Evolutionary conservation across 2,888 invertebrate species (phyloP), one percentile per base, ranked within the genome.

Genomic region (Drosophila recens): DNA sequence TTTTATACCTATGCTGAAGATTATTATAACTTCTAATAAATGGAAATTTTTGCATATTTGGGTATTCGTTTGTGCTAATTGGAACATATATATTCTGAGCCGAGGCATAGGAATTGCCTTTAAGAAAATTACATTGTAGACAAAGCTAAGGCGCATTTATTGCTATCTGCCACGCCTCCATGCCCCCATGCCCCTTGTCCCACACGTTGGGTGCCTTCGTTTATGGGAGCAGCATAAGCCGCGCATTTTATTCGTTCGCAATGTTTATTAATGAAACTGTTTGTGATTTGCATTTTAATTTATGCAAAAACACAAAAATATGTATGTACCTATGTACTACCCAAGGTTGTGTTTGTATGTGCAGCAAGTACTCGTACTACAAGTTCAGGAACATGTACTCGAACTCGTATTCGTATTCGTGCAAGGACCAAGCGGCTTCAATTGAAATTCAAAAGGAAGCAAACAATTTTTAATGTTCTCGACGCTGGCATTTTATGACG

Each of bases 201-300:
- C 33, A 11, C 30, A 20, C 5, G 30, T 40, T 40, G 20, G 15
- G 17, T 49, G 36, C 8, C 43, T 38, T 46, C 70, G 89, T 89
- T 89, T 85, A 89, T 72, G 85, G 87, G 36, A 45, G 51, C 58
- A 64, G 65, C 85, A 85, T 85, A 85, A 89, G 89, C 87, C 82
- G 82, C 61, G 78, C 79, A 75, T 77, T 89, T 82, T 84, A 85
- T 76, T 70, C 80, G 66, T 76, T 79, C 58, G 83, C 89, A 89
- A 90, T 90, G 89, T 90, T 90, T 90, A 90, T 87, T 90, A 90
- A 90, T 90, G 89, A 90, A 90, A 90, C 90, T 77, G 90, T 89
- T 87, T 89, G 90, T 88, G 90, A 90, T 90, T 90, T 90, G 89
- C 89, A 90, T 90, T 89, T 89, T 88, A 90, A 90, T 90, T 90